Base-by-base conservation (phyloP, 2,113 vertebrate genomes). In the Bubo scandiacus region DNA sequence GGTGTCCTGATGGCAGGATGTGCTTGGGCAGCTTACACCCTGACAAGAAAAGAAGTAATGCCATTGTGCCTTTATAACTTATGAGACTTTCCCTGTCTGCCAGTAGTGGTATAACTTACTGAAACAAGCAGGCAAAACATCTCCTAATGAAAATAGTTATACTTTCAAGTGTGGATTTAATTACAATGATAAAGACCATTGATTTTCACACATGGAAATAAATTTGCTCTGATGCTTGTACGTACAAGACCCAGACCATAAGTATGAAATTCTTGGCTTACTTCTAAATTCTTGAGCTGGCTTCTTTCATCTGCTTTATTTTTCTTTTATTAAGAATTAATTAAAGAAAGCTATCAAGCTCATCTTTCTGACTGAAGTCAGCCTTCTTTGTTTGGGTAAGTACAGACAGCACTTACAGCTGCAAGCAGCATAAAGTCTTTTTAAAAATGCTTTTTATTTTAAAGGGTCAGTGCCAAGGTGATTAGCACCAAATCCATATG, bases 341-440 rank as follows among this genome's bases (percentile, higher is more conserved):
- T 93, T 91, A 82, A 91, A 95, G 78, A 15, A 92, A 94, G 19
- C 15, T 86, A 88, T 86, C 86, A 86, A 91, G 49, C 61, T 93
- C 54, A 88, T 91, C 68, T 84, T 81, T 89, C 82, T 81, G 34
- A 81, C 62, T 73, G 5, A 92, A 95, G 42, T 36, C 66, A 83
- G 11, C 17, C 55, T 62, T n/a, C 52, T 68, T 52, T 91, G 5
- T 42, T 74, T 89, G 71, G 19, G 22, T 94, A 86, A 80, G 38
- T 68, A 66, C 15, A 83, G 40, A n/a, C 71, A 58, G 27, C n/a
- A 67, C 49, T 91, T 75, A 79, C 27, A 92, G 22, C 55, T 82
- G 61, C 38, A 73, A 81, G 82, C 10, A 55, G 6, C 6, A 4
- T 29, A 49, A 86, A 58, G 25, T 54, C 62, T 88, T 15, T 71